Percentiles rank a stretch among this genome's conserved stretches.
Conservation (phyloP, 2,797 vertebrate genomes). For the Taeniopygia guttata region DNA sequence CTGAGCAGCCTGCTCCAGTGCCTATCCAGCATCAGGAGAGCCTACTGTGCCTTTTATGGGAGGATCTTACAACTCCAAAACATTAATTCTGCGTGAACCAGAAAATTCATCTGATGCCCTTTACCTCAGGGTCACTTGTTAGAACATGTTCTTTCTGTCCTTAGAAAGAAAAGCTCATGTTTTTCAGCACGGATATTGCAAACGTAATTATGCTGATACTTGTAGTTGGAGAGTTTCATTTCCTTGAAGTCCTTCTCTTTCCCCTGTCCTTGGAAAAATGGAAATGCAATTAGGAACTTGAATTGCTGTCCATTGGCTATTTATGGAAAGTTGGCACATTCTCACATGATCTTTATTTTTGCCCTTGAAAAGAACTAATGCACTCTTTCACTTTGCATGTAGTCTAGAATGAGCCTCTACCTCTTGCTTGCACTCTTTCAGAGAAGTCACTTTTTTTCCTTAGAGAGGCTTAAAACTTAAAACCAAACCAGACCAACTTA, state of each 20-base stretch:
- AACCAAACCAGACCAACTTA: not conserved
- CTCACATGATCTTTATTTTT: conserved; percentile 52
- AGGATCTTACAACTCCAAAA: not conserved
- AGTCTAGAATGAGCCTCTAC: not conserved
- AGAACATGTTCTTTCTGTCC: not conserved
- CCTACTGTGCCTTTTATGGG: not conserved
- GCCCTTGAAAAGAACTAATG: not conserved
- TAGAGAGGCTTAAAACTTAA: not conserved
- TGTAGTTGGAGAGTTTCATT: conserved; percentile 40
- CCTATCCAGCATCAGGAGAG: not conserved
- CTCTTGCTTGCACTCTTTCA: not conserved
- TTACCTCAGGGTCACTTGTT: not conserved
- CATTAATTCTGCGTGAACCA: not conserved
- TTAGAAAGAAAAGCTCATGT: not conserved
- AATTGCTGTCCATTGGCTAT: not conserved
- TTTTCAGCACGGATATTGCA: not conserved
- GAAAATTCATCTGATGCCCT: not conserved
- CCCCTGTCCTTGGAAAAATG: conserved; percentile 27
- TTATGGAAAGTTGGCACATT: conserved; percentile 23
- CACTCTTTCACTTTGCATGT: not conserved
- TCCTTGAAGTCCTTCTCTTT: conserved; percentile 48
- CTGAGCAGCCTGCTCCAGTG: not conserved
- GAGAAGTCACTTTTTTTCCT: not conserved
- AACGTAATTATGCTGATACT: conserved; percentile 16
- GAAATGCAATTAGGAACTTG: conserved; percentile 57